These are phyloP conservation scores for Quadroppia sp. DNA, from an alignment of 2,888 invertebrate genomes.

Conservation along the genomic window DNA sequence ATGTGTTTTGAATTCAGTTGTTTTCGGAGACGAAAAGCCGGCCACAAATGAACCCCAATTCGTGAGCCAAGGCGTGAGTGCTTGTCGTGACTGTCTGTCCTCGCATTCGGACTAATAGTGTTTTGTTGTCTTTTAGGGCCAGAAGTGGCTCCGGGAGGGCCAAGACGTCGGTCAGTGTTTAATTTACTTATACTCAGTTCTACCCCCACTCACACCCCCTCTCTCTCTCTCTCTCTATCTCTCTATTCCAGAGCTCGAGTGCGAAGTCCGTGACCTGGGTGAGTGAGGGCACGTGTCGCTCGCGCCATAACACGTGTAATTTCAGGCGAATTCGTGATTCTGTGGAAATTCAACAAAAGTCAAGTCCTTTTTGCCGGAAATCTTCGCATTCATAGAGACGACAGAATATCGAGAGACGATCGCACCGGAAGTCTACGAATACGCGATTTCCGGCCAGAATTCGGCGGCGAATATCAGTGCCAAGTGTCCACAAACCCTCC, in stretches of 20 bases:
- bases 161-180: not conserved
- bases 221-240: too few species aligned
- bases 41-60: conserved; percentile 34
- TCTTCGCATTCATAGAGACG: conserved; percentile 5
- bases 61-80: conserved; percentile 36
- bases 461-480: not conserved
- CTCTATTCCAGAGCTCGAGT: not conserved
- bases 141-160: not conserved
- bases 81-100: not conserved
- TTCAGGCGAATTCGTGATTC: conserved; percentile 16
- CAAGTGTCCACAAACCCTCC: conserved; percentile 4
- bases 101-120: not conserved
- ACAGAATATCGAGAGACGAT: not conserved
- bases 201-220: too few species aligned
- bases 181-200: not conserved
- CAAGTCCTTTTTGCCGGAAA: conserved; percentile 11
- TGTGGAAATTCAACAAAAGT: conserved; percentile 4
- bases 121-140: not conserved
- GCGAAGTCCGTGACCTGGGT: not conserved
- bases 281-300: too few species aligned
- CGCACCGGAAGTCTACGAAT: not conserved
- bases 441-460: not conserved
- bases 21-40: conserved; percentile 36
- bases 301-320: too few species aligned
- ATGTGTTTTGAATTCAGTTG: too few species aligned